These are phyloP conservation scores for Capitulum mitella DNA, from an alignment of 2,888 invertebrate genomes.

Conservation along the genomic window DNA sequence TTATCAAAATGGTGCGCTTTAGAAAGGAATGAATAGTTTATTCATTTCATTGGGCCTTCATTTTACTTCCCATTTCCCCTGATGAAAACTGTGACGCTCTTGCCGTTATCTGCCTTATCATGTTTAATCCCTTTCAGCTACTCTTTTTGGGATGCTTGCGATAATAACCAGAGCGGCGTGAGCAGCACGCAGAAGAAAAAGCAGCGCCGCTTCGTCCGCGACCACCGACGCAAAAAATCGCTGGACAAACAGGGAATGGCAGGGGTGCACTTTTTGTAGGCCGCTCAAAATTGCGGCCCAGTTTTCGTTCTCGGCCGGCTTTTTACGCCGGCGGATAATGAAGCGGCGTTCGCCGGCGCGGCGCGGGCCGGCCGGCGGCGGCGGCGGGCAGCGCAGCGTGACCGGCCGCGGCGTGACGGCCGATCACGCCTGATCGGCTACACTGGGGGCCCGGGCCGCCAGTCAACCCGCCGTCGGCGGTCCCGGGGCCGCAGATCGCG, in stretches of 20 bases:
- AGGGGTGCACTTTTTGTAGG: neutral
- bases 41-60: too few species aligned
- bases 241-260: slow-evolving; percentile 15
- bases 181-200: neutral
- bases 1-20: too few species aligned
- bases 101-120: too few species aligned
- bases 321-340: neutral
- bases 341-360: neutral
- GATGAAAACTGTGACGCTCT: too few species aligned
- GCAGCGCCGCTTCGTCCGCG: neutral
- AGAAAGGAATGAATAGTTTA: too few species aligned
- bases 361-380: neutral
- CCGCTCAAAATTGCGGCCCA: slow-evolving; percentile 8
- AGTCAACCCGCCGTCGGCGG: too few species aligned
- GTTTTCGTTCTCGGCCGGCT: neutral
- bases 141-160: neutral
- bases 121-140: neutral
- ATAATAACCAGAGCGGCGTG: neutral
- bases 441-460: neutral
- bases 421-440: neutral
- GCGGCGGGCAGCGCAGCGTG: neutral
- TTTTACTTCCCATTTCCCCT: too few species aligned
- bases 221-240: slow-evolving; percentile 2
- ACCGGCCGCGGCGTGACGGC: neutral
- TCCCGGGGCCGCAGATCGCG: too few species aligned